Evolutionary conservation across 2,888 invertebrate genomes (phyloP).

Genomic region (Conchocele bisecta): DNA sequence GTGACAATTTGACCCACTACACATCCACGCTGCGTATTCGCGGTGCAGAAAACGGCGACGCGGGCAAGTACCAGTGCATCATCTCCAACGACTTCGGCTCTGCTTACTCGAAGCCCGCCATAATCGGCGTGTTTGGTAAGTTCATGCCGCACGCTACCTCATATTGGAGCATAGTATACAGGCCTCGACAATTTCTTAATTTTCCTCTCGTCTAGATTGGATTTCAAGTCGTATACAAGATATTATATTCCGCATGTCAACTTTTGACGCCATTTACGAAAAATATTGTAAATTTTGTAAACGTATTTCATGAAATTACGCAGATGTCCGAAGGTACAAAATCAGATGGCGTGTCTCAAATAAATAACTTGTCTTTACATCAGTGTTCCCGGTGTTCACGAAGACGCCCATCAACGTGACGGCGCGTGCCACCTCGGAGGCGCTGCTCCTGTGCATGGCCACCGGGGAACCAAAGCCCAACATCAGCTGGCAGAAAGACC

Average conservation of each 20-base stretch:
- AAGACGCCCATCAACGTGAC: constrained; percentile 93
- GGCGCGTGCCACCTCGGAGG: constrained; percentile 92
- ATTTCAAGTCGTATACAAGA: too few species aligned
- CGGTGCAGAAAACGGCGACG: constrained; percentile 91
- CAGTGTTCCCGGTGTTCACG: constrained; percentile 92
- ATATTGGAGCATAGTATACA: too few species aligned
- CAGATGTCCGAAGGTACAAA: too few species aligned
- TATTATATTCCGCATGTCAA: too few species aligned
- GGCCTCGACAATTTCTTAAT: too few species aligned
- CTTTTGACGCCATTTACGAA: too few species aligned
- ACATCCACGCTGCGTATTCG: constrained; percentile 89
- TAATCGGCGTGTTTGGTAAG: constrained; percentile 91
- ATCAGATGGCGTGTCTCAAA: too few species aligned
- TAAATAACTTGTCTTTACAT: constrained; percentile 72
- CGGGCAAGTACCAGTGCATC: constrained; percentile 96
- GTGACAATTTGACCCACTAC: constrained; percentile 75
- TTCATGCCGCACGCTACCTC: too few species aligned
- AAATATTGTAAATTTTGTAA: too few species aligned
- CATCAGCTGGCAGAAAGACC: constrained; percentile 82
- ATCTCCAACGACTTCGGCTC: constrained; percentile 94
- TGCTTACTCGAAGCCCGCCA: constrained; percentile 93
- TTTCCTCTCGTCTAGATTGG: too few species aligned
- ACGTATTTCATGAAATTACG: too few species aligned
- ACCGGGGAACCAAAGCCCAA: constrained; percentile 92
- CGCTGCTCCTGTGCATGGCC: constrained; percentile 95